These are phyloP conservation scores for Hymenochirus boettgeri DNA, from an alignment of 2,113 vertebrate genomes.

Conservation along the genomic window DNA sequence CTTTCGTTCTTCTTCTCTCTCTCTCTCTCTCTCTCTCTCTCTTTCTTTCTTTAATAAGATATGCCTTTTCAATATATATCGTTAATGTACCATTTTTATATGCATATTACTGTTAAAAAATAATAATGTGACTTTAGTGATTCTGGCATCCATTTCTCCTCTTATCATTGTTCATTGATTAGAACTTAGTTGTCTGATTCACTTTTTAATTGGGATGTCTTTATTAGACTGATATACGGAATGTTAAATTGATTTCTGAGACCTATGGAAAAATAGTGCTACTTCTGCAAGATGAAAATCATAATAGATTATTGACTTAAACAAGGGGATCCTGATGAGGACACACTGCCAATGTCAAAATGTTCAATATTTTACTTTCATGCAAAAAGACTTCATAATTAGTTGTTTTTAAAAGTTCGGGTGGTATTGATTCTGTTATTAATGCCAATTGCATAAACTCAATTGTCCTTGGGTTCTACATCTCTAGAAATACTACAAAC, in stretches of 20 bases:
- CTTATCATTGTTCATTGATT: slow-evolving; percentile 63
- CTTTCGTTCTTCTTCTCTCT: too few relatives aligned
- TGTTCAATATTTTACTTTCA: slow-evolving; percentile 74
- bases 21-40: too few relatives aligned
- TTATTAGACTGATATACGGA: slow-evolving; percentile 74
- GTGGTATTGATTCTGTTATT: slow-evolving; percentile 74
- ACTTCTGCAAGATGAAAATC: slow-evolving; percentile 78
- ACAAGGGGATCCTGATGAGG: slow-evolving; percentile 64
- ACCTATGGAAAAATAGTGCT: slow-evolving; percentile 71
- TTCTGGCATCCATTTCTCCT: slow-evolving; percentile 62
- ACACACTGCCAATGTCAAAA: slow-evolving; percentile 70
- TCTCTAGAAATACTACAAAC: slow-evolving; percentile 41
- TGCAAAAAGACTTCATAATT: slow-evolving; percentile 66
- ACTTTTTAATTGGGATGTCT: slow-evolving; percentile 76
- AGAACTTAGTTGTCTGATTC: slow-evolving; percentile 67
- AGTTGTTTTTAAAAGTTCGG: slow-evolving; percentile 65
- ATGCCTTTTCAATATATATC: too few relatives aligned
- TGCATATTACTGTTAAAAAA: neutral
- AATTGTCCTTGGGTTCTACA: slow-evolving; percentile 71
- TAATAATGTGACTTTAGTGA: slow-evolving; percentile 43
- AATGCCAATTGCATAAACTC: slow-evolving; percentile 70
- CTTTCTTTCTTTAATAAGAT: too few relatives aligned
- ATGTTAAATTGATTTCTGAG: slow-evolving; percentile 72
- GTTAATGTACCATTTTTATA: too few relatives aligned
- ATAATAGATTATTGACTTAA: slow-evolving; percentile 83